Conservation (phyloP, 1,140 invertebrate genomes). For the Idris sp. region DNA sequence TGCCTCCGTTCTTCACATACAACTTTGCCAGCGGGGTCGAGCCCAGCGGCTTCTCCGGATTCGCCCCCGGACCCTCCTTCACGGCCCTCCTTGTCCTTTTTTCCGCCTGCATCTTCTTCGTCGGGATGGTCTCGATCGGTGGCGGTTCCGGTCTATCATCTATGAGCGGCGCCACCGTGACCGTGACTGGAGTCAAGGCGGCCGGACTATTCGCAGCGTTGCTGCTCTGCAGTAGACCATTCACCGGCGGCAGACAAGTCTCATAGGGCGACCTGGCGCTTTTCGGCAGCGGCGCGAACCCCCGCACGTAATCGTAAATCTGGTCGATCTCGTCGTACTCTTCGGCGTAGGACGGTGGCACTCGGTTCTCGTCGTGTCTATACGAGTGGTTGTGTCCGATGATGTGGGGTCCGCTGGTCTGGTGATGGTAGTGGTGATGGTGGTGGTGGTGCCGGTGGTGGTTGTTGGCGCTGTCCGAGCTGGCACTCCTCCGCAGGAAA, state of each 20-base stretch:
- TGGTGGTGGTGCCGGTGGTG: constrained; percentile 81
- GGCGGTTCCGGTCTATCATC: constrained; percentile 90
- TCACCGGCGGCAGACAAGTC: constrained; percentile 50
- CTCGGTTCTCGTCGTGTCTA: constrained; percentile 76
- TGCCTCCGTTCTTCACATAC: constrained; percentile 86
- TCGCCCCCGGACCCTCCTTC: constrained; percentile 77
- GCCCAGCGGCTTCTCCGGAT: constrained; percentile 70
- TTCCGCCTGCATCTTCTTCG: constrained; percentile 87
- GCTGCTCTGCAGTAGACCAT: constrained; percentile 46
- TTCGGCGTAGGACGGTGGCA: constrained; percentile 81
- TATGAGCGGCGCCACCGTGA: constrained; percentile 74
- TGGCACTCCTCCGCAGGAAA: constrained; percentile 82
- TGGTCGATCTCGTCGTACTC: constrained; percentile 98
- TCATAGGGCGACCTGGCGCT: constrained; percentile 85
- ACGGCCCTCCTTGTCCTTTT: constrained; percentile 81
- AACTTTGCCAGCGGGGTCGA: constrained; percentile 82
- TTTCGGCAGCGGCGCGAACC: constrained; percentile 92
- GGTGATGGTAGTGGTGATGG: constrained; percentile 72
- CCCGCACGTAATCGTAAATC: constrained; percentile 96
- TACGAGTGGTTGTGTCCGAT: constrained; percentile 67
- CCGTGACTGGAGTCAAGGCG: constrained; percentile 70
- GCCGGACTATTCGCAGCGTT: constrained; percentile 39
- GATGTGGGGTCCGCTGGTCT: constrained; percentile 67
- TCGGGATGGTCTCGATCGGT: constrained; percentile 93
- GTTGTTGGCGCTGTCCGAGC: constrained; percentile 84